These are phyloP conservation scores for Anorthoa munda DNA, from an alignment of 2,888 invertebrate species.

Conservation along the genomic window DNA sequence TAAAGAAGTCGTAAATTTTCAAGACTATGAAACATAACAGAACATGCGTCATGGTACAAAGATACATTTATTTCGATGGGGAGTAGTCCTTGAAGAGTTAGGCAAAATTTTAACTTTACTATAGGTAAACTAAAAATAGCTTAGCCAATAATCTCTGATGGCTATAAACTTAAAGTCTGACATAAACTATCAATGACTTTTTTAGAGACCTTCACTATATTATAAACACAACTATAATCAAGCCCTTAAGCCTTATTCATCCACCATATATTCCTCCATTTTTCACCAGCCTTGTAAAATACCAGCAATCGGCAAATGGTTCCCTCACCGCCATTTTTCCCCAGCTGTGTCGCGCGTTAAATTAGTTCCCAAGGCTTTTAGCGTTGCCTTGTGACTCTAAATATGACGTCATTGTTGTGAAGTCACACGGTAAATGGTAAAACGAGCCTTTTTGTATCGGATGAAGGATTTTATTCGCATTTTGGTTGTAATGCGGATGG, in stretches of 20 bases:
- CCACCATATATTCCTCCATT: too few species aligned
- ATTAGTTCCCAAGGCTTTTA: slow-evolving; percentile 52
- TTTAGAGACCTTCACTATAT: background rate
- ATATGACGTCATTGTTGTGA: slow-evolving; percentile 34
- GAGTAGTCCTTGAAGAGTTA: too few species aligned
- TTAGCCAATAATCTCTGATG: too few species aligned
- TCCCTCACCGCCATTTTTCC: slow-evolving; percentile 31
- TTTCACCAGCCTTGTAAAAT: slow-evolving; percentile 9
- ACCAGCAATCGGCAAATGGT: slow-evolving; percentile 40
- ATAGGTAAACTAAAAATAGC: too few species aligned
- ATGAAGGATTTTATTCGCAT: slow-evolving; percentile 20
- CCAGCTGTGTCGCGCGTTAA: slow-evolving; percentile 37
- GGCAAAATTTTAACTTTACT: too few species aligned
- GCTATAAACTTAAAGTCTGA: too few species aligned
- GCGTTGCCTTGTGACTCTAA: slow-evolving; percentile 19
- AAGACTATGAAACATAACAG: too few species aligned
- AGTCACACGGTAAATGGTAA: background rate
- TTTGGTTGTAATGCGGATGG: slow-evolving; percentile 17
- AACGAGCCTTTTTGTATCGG: slow-evolving; percentile 1
- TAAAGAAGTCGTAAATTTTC: too few species aligned
- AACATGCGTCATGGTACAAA: too few species aligned
- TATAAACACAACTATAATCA: background rate
- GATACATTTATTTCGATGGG: too few species aligned
- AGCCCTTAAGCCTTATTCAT: background rate
- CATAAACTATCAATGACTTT: background rate